These are phyloP conservation scores for Shargacucullia verbasci DNA, from an alignment of 2,888 invertebrate species.

Conservation along the genomic window DNA sequence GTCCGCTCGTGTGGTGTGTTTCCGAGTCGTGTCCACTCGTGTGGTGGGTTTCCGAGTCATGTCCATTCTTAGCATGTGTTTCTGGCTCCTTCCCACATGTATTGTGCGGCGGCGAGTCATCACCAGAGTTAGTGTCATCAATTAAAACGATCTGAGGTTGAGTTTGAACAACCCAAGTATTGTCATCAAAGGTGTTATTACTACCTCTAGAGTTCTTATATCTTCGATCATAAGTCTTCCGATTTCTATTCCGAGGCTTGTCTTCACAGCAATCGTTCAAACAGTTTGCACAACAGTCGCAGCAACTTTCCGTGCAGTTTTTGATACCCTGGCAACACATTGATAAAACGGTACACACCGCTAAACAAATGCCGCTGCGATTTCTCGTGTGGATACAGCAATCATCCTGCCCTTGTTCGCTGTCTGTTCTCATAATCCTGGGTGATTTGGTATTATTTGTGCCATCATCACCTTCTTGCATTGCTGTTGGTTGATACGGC, in stretches of 20 bases:
- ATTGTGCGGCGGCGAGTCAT: slow-evolving; percentile 2
- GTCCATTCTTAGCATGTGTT: slow-evolving; percentile 4
- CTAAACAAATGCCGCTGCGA: slow-evolving; percentile 50
- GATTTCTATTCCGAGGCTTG: slow-evolving; percentile 40
- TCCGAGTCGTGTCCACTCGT: slow-evolving; percentile 1
- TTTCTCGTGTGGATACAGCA: slow-evolving; percentile 56
- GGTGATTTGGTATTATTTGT: slow-evolving; percentile 22
- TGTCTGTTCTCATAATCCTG: slow-evolving; percentile 38
- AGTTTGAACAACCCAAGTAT: slow-evolving; percentile 36
- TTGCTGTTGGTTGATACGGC: slow-evolving; percentile 55
- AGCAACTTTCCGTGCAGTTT: slow-evolving; percentile 58
- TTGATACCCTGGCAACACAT: slow-evolving; percentile 51
- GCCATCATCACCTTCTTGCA: slow-evolving; percentile 29
- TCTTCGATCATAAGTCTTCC: slow-evolving; percentile 21
- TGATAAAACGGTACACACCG: slow-evolving; percentile 51
- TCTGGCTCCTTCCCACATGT: background rate
- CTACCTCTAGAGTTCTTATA: slow-evolving; percentile 21
- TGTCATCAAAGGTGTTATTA: slow-evolving; percentile 18
- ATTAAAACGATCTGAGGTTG: background rate
- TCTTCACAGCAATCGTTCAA: slow-evolving; percentile 61
- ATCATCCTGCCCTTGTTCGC: slow-evolving; percentile 43
- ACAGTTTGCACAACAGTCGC: slow-evolving; percentile 57
- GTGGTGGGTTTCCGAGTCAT: slow-evolving; percentile 4
- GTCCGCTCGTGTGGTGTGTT: slow-evolving; percentile 8
- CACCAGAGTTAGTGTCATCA: too few species aligned